phyloP scores from a whole-genome alignment of 2,888 invertebrate genomes.

The Leptothorax acervorum region DNA sequence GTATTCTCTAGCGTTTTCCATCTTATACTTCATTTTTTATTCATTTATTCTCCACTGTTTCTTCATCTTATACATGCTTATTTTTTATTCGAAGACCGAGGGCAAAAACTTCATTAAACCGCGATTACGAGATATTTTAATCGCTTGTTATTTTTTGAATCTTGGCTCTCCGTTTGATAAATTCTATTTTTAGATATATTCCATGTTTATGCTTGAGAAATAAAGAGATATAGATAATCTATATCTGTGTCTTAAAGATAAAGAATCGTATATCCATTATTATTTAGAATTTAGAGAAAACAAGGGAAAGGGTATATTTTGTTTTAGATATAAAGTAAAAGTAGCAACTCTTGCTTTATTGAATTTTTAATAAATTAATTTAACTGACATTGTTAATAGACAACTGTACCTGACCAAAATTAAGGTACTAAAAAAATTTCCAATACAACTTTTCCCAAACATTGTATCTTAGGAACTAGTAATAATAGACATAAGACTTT shows the following conservation, averaged over 20 bases:
- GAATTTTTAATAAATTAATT: too few relatives aligned
- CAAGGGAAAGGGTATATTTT: too few relatives aligned
- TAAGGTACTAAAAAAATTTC: too few relatives aligned
- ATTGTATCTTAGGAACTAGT: too few relatives aligned
- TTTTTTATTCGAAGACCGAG: not conserved
- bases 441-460: too few relatives aligned
- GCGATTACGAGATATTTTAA: not conserved
- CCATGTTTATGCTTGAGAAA: not conserved
- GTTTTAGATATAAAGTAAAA: too few relatives aligned
- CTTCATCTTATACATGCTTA: not conserved
- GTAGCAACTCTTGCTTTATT: too few relatives aligned
- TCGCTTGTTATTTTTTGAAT: not conserved
- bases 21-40: not conserved
- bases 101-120: not conserved
- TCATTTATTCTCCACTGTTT: constrained; percentile 9
- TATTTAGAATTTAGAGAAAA: too few relatives aligned
- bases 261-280: too few relatives aligned
- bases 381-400: too few relatives aligned
- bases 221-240: not conserved
- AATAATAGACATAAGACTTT: too few relatives aligned
- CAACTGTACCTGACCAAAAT: too few relatives aligned
- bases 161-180: not conserved
- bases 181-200: not conserved
- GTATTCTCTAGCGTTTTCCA: not conserved
- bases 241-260: not conserved